Percentiles rank a stretch among this genome's conserved stretches.
Conservation (phyloP, 2,888 invertebrate species). For the Aphidoletes aphidimyza region DNA sequence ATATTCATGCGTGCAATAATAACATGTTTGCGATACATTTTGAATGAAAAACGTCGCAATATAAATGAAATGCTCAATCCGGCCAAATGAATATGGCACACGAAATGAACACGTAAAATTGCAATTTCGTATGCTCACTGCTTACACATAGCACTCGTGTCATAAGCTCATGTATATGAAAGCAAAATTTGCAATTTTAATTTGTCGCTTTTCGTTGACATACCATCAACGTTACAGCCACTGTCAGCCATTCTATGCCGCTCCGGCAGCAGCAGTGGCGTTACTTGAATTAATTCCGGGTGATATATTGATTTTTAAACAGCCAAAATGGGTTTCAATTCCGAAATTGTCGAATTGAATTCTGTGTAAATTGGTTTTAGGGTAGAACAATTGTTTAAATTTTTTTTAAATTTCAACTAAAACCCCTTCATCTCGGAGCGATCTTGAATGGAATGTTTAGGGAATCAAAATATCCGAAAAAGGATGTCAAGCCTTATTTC, state of each 20-base stretch:
- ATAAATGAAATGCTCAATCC: neutral
- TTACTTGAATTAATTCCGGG: too few relatives aligned
- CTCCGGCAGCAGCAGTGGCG: too few relatives aligned
- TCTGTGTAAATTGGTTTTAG: too few relatives aligned
- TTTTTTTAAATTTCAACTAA: too few relatives aligned
- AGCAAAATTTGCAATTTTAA: constrained; percentile 34
- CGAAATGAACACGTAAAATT: neutral
- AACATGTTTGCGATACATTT: constrained; percentile 31
- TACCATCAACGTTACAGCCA: neutral
- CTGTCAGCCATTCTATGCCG: neutral
- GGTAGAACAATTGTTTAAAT: too few relatives aligned
- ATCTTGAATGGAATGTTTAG: too few relatives aligned
- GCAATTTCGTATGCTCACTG: neutral
- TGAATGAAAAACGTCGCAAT: neutral
- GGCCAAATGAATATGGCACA: neutral
- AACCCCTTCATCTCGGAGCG: too few relatives aligned
- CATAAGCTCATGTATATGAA: constrained; percentile 13
- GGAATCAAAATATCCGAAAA: too few relatives aligned
- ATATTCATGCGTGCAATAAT: neutral
- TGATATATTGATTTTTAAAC: too few relatives aligned
- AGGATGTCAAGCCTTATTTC: too few relatives aligned
- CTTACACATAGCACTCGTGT: neutral
- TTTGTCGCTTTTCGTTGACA: constrained; percentile 27
- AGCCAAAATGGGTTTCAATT: too few relatives aligned
- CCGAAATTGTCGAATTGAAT: too few relatives aligned